Evolutionary conservation across 2,888 invertebrate genomes (phyloP).

Genomic region (Erebia epiphron): DNA sequence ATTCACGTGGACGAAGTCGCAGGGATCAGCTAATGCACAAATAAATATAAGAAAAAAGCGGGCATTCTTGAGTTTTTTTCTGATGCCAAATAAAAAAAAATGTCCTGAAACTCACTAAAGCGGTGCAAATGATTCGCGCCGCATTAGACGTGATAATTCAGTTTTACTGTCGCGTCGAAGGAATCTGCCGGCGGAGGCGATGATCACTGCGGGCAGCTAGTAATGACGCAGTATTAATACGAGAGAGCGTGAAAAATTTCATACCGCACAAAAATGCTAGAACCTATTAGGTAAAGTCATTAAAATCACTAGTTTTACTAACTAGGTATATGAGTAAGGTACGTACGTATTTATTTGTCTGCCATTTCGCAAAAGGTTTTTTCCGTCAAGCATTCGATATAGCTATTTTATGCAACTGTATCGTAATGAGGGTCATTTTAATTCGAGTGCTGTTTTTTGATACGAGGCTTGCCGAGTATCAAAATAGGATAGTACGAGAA

Average conservation of each 20-base stretch:
- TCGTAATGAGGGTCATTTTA: too few relatives aligned
- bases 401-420: too few relatives aligned
- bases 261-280: neutral
- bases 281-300: neutral
- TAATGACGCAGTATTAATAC: constrained; percentile 57
- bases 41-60: too few relatives aligned
- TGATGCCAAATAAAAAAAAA: constrained; percentile 13
- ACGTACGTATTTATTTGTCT: neutral
- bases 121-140: constrained; percentile 49
- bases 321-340: neutral
- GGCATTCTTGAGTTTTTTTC: neutral
- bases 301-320: constrained; percentile 3
- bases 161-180: constrained; percentile 70
- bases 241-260: neutral
- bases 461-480: too few relatives aligned
- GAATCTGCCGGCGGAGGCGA: constrained; percentile 72
- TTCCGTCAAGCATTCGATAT: too few relatives aligned
- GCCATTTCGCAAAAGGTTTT: neutral
- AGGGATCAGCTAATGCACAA: too few relatives aligned
- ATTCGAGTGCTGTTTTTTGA: too few relatives aligned
- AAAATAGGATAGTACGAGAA: too few relatives aligned
- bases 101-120: constrained; percentile 64
- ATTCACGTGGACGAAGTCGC: too few relatives aligned
- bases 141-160: constrained; percentile 54
- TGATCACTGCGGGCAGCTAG: constrained; percentile 67